Percentiles rank a stretch among this genome's conserved stretches.
Conservation (phyloP, 2,888 invertebrate genomes). For the Asteroscopus sphinx region DNA sequence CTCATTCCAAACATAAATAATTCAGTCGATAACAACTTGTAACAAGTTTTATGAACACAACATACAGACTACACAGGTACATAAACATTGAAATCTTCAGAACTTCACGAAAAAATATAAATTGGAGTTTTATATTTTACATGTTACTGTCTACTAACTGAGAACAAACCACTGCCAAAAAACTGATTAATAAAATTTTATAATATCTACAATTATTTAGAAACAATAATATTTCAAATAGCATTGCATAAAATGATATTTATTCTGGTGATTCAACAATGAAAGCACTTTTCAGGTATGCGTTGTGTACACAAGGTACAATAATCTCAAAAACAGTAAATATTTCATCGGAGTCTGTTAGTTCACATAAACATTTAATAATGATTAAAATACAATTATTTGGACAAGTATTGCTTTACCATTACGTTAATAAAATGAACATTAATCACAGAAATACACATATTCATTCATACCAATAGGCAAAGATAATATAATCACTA, state of each 20-base stretch:
- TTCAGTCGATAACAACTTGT: too few species aligned
- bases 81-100: too few species aligned
- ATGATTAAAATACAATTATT: background rate
- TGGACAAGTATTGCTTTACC: slow-evolving; percentile 3
- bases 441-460: background rate
- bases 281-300: slow-evolving; percentile 28
- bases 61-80: too few species aligned
- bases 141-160: too few species aligned
- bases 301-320: too few species aligned
- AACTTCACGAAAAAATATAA: too few species aligned
- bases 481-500: background rate
- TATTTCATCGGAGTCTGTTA: background rate
- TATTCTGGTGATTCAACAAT: slow-evolving; percentile 4
- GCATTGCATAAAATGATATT: slow-evolving; percentile 5
- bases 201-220: background rate
- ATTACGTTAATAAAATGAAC: background rate
- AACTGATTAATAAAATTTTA: background rate
- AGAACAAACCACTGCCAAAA: too few species aligned
- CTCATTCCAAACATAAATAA: too few species aligned
- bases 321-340: slow-evolving; percentile 22
- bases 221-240: background rate
- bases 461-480: slow-evolving; percentile 3
- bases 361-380: background rate
- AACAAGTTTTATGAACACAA: too few species aligned
- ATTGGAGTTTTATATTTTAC: too few species aligned